Evolutionary conservation across 2,888 invertebrate genomes (phyloP).

Genomic region (Zygothrica quintamaculata): DNA sequence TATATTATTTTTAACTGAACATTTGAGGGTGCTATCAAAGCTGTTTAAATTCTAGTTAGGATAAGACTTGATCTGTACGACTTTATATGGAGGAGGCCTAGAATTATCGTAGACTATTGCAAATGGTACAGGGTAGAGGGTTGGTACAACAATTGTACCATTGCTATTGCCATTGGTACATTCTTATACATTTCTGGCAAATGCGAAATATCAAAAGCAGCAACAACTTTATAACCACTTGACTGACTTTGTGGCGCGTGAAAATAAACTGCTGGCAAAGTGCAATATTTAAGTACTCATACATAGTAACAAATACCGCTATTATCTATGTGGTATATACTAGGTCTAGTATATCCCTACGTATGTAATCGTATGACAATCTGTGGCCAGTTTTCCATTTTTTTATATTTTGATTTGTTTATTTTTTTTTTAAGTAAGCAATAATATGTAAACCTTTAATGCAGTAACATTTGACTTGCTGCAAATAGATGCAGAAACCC

Average conservation of each 20-base stretch:
- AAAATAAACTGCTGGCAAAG: constrained; percentile 37
- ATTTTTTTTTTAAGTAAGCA: too few relatives aligned
- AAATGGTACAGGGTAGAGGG: constrained; percentile 16
- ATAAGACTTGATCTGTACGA: too few relatives aligned
- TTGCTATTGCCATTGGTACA: too few relatives aligned
- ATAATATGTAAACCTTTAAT: too few relatives aligned
- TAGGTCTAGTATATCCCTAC: too few relatives aligned
- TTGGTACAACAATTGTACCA: neutral
- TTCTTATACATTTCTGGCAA: constrained; percentile 16
- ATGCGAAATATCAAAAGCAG: constrained; percentile 14
- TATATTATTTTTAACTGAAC: too few relatives aligned
- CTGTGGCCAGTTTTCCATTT: neutral
- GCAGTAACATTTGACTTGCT: too few relatives aligned
- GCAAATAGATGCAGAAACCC: too few relatives aligned
- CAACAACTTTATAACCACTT: constrained; percentile 35
- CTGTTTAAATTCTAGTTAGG: too few relatives aligned
- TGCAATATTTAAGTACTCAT: constrained; percentile 24
- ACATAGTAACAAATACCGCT: neutral
- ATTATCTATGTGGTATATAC: neutral
- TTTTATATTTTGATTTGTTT: too few relatives aligned
- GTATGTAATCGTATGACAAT: neutral
- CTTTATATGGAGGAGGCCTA: too few relatives aligned
- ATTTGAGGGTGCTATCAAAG: too few relatives aligned
- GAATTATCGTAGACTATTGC: neutral
- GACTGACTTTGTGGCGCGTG: constrained; percentile 49